phyloP scores from a whole-genome alignment of 2,797 vertebrate genomes.

The Catharus ustulatus region DNA sequence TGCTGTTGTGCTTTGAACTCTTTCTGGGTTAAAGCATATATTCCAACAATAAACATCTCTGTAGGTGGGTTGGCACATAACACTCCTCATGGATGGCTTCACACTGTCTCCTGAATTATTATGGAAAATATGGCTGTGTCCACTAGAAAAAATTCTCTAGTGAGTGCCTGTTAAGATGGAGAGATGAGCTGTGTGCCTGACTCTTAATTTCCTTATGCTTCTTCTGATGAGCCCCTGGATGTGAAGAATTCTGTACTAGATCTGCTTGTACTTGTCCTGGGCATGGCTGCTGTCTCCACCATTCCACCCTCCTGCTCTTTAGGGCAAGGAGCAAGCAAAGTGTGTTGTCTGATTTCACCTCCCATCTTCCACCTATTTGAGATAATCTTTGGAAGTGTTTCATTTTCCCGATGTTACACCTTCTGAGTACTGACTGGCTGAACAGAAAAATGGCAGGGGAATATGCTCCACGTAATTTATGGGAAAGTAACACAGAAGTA shows the following conservation, averaged over 20 bases:
- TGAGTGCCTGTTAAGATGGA: not conserved
- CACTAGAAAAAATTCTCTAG: not conserved
- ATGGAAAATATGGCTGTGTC: not conserved
- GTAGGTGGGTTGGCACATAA: not conserved
- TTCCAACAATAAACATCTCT: not conserved
- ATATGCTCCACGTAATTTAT: not conserved
- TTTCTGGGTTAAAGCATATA: not conserved
- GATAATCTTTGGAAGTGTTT: not conserved
- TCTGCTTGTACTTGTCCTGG: not conserved
- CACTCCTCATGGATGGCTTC: fast-evolving
- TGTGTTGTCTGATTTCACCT: not conserved
- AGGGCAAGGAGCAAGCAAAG: not conserved
- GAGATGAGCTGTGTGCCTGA: not conserved
- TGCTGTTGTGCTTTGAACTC: not conserved
- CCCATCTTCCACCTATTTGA: not conserved
- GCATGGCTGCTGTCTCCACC: not conserved
- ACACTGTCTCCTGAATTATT: not conserved
- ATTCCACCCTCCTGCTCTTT: not conserved
- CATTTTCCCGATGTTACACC: not conserved
- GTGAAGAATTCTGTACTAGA: not conserved
- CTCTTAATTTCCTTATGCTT: not conserved
- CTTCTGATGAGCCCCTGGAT: not conserved
- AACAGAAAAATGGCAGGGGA: not conserved
- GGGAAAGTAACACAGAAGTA: constrained; percentile 1
- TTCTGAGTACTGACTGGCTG: not conserved